Base-by-base conservation (phyloP, 2,888 invertebrate genomes). In the Platycheirus rosarum region DNA sequence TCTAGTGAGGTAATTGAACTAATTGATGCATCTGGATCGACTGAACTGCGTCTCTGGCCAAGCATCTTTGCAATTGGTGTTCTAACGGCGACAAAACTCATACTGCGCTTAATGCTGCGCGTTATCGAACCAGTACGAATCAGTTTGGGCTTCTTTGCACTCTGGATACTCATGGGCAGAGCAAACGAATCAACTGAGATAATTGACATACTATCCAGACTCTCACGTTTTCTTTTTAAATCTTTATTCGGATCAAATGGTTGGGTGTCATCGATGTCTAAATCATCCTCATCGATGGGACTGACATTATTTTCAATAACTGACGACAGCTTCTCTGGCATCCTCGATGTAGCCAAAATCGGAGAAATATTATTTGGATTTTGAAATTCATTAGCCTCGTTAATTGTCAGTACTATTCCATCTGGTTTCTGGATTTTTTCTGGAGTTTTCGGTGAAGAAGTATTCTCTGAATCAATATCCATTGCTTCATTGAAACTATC, bases 61-160 rank as follows among this genome's bases (percentile, higher is more conserved):
- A 87, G 84, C 77, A 87, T 88, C 62, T 87, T 89, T n/a, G 87
- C 86, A 48, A 90, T 86, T 26, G 89, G 90, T 14, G 90, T 90
- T 70, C 88, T 87, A 40, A 88, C 88, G 0, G 89, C 89, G 9
- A 89, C 90, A 85, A 91, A 91, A 68, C 90, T 91, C 87, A 91
- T 89, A 20, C 91, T 90, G 0, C 90, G 87, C 40, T 88, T 88
- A 8, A 91, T 86, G 4, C 88, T 88, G 9, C 90, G 86, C 48
- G 90, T 89, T 49, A 91, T 89, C 32, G 91, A 91, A 2, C 90
- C 90, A 1, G 90, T 88, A 57, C 91, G 89, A 63, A 88, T 87
- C 5, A 91, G 86, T 85, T 91, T 91, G 0, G 90, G 90, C 63
- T 91, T 91, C 76, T 91, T 91, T 8, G 89, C 89, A 85, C 88